A percentile compares a stretch with the other conserved stretches of the same genome.
These are phyloP conservation scores for Peromyscus melanophrys DNA, from an alignment of 2,797 vertebrate species.

Conservation along the genomic window DNA sequence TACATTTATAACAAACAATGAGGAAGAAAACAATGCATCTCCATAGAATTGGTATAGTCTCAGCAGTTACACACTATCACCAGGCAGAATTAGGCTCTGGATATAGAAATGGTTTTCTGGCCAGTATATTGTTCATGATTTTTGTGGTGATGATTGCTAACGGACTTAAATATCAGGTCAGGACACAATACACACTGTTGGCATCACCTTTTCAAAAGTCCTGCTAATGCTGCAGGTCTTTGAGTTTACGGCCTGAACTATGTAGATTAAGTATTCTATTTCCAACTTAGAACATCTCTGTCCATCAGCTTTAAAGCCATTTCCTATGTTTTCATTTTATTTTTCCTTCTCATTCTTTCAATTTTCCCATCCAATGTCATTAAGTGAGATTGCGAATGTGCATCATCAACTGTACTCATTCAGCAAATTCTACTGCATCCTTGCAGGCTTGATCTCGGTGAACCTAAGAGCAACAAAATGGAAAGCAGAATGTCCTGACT, in stretches of 20 bases:
- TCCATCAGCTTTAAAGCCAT: conserved; percentile 10
- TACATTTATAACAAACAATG: conserved; percentile 61
- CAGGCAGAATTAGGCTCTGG: conserved; percentile 30
- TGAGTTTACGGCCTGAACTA: background rate
- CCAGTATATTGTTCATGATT: background rate
- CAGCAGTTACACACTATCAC: conserved; percentile 37
- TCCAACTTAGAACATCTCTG: conserved; percentile 23
- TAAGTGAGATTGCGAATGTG: background rate
- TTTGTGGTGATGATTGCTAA: background rate
- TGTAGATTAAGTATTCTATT: background rate
- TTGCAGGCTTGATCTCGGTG: background rate
- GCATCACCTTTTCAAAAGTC: background rate
- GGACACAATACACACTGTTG: background rate
- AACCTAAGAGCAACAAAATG: background rate
- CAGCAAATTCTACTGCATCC: conserved; percentile 24
- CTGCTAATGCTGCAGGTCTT: background rate
- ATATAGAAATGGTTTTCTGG: background rate
- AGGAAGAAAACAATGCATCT: conserved; percentile 49
- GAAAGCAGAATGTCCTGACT: background rate
- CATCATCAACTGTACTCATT: background rate
- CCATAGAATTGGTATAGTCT: conserved; percentile 26
- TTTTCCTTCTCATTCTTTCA: background rate
- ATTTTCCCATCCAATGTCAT: background rate
- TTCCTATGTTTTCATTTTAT: conserved; percentile 23
- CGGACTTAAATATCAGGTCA: background rate